Evolutionary conservation across 1,140 invertebrate species (phyloP).

Genomic region (Chionoecetes opilio): DNA sequence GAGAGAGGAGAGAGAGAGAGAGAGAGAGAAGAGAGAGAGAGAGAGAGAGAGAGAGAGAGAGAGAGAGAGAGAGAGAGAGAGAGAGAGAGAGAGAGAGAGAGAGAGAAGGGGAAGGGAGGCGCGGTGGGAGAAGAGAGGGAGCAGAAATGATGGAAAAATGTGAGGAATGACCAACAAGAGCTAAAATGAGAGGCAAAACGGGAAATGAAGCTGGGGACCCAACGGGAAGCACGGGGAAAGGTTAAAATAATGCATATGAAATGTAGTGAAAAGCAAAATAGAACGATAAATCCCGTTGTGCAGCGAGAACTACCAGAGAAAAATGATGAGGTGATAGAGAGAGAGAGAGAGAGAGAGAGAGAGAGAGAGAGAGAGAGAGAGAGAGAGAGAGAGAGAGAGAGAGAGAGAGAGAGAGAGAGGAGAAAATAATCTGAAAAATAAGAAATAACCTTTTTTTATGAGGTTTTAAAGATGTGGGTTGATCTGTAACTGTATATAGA

Average conservation of each 20-base stretch:
- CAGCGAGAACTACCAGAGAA: not conserved
- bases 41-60: slow-evolving; percentile 52
- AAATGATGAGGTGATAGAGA: not conserved
- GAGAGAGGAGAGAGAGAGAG: not conserved
- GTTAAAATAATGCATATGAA: slow-evolving; percentile 46
- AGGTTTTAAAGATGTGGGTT: too few relatives aligned
- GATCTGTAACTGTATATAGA: too few relatives aligned
- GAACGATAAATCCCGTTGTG: slow-evolving; percentile 17
- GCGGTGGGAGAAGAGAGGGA: slow-evolving; percentile 49
- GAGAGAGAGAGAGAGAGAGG: not conserved
- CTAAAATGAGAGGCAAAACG: slow-evolving; percentile 28
- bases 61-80: slow-evolving; percentile 56
- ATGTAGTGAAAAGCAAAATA: slow-evolving; percentile 30
- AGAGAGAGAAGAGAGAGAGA: slow-evolving; percentile 40
- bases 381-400: slow-evolving; percentile 32
- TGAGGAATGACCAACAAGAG: slow-evolving; percentile 28
- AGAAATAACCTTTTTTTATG: too few relatives aligned
- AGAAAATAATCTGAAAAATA: too few relatives aligned
- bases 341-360: not conserved
- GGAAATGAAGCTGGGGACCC: slow-evolving; percentile 15
- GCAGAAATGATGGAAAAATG: slow-evolving; percentile 11
- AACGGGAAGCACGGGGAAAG: slow-evolving; percentile 24
- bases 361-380: slow-evolving; percentile 33
- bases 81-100: slow-evolving; percentile 32
- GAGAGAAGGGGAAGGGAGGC: not conserved